phyloP scores from a whole-genome alignment of 1,140 invertebrate species.

The Apis laboriosa region DNA sequence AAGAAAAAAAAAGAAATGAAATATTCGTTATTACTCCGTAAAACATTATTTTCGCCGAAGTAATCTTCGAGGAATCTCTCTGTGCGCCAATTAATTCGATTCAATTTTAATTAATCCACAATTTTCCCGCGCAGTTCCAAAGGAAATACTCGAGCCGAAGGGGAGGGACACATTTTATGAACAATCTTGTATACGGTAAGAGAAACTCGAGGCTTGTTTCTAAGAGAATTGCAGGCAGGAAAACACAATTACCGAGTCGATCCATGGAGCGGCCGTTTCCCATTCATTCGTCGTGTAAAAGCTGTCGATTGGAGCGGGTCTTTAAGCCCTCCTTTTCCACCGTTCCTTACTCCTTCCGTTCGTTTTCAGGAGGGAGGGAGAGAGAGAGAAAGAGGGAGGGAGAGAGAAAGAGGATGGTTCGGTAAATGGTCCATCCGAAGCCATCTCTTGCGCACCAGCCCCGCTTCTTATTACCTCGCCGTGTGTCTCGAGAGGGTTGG shows the following conservation, averaged over 20 bases:
- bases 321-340: slow-evolving; percentile 51
- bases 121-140: background rate
- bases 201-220: slow-evolving; percentile 11
- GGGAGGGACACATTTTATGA: background rate
- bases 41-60: background rate
- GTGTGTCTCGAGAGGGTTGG: background rate
- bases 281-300: slow-evolving; percentile 52
- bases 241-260: slow-evolving; percentile 66
- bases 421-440: slow-evolving; percentile 54
- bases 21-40: background rate
- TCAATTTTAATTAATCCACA: background rate
- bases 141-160: background rate
- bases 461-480: slow-evolving; percentile 24
- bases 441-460: background rate
- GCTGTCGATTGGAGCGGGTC: slow-evolving; percentile 60
- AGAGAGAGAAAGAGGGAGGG: background rate
- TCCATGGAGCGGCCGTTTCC: slow-evolving; percentile 27
- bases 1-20: background rate
- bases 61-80: background rate
- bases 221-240: slow-evolving; percentile 41
- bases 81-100: background rate
- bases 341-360: slow-evolving; percentile 28
- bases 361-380: background rate
- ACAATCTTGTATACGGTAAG: slow-evolving; percentile 1
- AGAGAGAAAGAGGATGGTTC: background rate